Percentiles rank a stretch among this genome's conserved stretches.
Evolutionary conservation across 30 jellyfish, hydroid and myxozoan genomes (phyloP).

Genomic region (Nemopilema nomurai): DNA sequence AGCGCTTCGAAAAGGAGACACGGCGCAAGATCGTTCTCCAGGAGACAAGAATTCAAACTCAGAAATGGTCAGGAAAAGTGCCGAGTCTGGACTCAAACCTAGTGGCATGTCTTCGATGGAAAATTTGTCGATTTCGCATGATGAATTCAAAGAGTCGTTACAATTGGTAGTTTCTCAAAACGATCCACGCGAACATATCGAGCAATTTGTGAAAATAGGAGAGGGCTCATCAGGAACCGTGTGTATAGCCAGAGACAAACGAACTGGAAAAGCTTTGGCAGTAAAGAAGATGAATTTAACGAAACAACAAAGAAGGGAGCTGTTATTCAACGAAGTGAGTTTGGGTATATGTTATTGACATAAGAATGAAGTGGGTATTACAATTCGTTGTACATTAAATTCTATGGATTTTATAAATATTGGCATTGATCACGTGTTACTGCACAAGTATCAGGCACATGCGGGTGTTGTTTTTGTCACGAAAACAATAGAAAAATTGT

Average conservation of each 20-base stretch:
- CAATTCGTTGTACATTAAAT: not conserved
- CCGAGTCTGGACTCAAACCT: conserved; percentile 55
- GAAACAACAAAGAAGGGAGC: conserved; percentile 93
- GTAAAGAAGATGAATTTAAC: conserved; percentile 92
- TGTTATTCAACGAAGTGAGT: conserved; percentile 89
- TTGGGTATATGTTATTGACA: not conserved
- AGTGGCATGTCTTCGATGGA: conserved; percentile 82
- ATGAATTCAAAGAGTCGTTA: conserved; percentile 90
- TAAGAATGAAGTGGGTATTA: not conserved
- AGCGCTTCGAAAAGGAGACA: not conserved
- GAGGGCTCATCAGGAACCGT: conserved; percentile 98
- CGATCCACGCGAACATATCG: conserved; percentile 89
- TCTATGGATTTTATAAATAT: not conserved
- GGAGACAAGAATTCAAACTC: conserved; percentile 63
- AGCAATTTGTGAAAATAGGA: conserved; percentile 94
- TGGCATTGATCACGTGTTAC: not conserved
- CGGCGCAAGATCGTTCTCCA: conserved; percentile 12
- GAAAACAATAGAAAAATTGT: too few relatives aligned
- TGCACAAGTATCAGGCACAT: not conserved
- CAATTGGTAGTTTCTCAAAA: conserved; percentile 82
- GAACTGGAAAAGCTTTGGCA: conserved; percentile 93
- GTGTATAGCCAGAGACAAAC: conserved; percentile 93
- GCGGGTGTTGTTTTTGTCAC: not conserved
- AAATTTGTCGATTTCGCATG: conserved; percentile 82
- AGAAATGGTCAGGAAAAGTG: not conserved